Evolutionary conservation across 2,888 invertebrate species (phyloP).

Genomic region (Andrena hattorfiana): DNA sequence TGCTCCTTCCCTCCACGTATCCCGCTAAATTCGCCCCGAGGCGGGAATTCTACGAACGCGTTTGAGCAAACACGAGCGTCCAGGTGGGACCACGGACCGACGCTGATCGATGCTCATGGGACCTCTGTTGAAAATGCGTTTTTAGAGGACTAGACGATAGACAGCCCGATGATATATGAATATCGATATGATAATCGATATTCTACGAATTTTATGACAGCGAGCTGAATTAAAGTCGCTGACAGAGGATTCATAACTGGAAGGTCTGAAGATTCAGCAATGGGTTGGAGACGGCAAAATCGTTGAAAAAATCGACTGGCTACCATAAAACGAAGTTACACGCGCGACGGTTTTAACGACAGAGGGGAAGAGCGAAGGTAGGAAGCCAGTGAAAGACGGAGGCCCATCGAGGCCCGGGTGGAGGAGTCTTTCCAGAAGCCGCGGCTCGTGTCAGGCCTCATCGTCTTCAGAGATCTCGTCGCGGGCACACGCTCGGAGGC

Average conservation of each 20-base stretch:
- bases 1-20: conserved; percentile 65
- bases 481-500: conserved; percentile 1
- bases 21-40: conserved; percentile 72
- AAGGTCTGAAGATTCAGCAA: no score
- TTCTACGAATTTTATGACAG: no score
- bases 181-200: no score
- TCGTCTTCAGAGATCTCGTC: conserved; percentile 25
- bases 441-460: background rate
- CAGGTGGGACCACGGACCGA: conserved; percentile 1
- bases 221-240: no score
- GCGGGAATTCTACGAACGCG: conserved; percentile 77
- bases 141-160: no score
- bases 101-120: no score
- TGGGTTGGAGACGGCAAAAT: no score
- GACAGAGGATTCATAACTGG: no score
- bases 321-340: background rate
- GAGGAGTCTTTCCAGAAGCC: conserved; percentile 13
- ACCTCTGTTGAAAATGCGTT: no score
- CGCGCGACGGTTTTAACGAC: background rate
- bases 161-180: no score
- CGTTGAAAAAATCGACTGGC: no score
- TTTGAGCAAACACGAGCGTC: conserved; percentile 67
- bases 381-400: background rate
- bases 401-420: background rate
- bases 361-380: background rate